A percentile compares a stretch with the other conserved stretches of the same genome.
Conservation (phyloP, 2,113 vertebrate genomes). For the Heterochromis multidens region DNA sequence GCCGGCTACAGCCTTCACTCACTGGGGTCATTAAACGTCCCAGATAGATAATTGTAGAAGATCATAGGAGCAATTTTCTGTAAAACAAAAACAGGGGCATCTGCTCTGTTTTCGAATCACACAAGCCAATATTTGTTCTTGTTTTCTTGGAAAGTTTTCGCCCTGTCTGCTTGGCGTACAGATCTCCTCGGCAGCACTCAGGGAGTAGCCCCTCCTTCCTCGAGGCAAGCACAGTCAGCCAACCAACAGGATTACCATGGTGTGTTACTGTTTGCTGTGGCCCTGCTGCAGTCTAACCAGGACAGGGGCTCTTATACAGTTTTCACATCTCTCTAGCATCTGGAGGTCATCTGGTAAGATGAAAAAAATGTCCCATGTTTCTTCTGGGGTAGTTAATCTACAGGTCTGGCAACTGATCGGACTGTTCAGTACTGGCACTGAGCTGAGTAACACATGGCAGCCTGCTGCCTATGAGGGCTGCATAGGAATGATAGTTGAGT, state of each 20-base stretch:
- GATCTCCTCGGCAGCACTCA: slow-evolving; percentile 50
- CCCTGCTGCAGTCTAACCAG: slow-evolving; percentile 41
- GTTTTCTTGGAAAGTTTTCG: slow-evolving; percentile 54
- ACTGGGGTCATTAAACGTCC: slow-evolving; percentile 18
- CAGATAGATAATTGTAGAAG: slow-evolving; percentile 22
- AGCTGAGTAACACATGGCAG: slow-evolving; percentile 49
- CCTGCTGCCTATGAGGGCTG: slow-evolving; percentile 44
- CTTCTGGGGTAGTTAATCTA: slow-evolving; percentile 56
- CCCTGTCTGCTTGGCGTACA: slow-evolving; percentile 39
- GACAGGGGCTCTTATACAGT: slow-evolving; percentile 45
- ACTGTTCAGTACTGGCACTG: slow-evolving; percentile 46
- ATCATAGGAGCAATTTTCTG: slow-evolving; percentile 27
- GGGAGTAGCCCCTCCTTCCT: slow-evolving; percentile 48
- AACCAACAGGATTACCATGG: slow-evolving; percentile 69
- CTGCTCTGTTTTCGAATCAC: slow-evolving; percentile 41
- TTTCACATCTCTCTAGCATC: slow-evolving; percentile 51
- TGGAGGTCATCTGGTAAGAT: slow-evolving; percentile 45
- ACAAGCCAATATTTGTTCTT: slow-evolving; percentile 53
- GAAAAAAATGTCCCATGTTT: slow-evolving; percentile 43
- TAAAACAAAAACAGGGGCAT: slow-evolving; percentile 29
- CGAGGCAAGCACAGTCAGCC: slow-evolving; percentile 51
- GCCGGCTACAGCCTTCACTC: slow-evolving; percentile 8
- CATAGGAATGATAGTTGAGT: slow-evolving; percentile 56
- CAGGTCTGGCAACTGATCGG: slow-evolving; percentile 52
- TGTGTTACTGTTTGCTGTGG: slow-evolving; percentile 58